phyloP scores from a whole-genome alignment of 2,113 vertebrate genomes.

The Calidris pygmaea region DNA sequence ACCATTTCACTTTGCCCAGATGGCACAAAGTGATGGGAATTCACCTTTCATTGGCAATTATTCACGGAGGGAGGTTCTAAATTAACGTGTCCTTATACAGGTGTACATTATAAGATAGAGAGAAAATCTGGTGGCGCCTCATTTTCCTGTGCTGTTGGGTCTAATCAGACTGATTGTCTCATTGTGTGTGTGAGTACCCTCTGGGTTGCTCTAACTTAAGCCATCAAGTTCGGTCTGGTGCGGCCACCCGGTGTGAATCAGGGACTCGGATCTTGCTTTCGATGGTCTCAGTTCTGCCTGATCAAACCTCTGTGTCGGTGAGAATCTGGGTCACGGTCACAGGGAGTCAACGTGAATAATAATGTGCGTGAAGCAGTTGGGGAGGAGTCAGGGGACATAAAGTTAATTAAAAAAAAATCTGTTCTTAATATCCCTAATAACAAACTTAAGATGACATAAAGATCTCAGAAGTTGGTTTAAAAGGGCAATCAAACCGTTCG shows the following conservation, averaged over 20 bases:
- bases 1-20: not conserved
- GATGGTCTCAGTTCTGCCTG: not conserved
- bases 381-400: slow-evolving; percentile 29
- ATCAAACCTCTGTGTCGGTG: not conserved
- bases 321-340: slow-evolving; percentile 42
- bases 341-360: not conserved
- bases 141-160: not conserved
- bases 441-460: not conserved
- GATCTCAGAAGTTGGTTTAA: not conserved
- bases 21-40: not conserved
- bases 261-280: not conserved
- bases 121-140: not conserved
- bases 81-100: not conserved
- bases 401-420: slow-evolving; percentile 62
- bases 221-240: not conserved
- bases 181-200: not conserved
- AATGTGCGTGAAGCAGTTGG: not conserved
- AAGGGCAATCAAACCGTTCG: not conserved
- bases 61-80: not conserved
- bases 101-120: not conserved
- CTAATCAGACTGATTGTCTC: not conserved
- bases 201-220: slow-evolving; percentile 16
- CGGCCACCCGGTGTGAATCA: not conserved
- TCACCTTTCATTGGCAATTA: not conserved
- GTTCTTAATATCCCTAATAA: not conserved